These are phyloP conservation scores for Caretta caretta DNA, from an alignment of 2,113 vertebrate genomes.

Conservation along the genomic window DNA sequence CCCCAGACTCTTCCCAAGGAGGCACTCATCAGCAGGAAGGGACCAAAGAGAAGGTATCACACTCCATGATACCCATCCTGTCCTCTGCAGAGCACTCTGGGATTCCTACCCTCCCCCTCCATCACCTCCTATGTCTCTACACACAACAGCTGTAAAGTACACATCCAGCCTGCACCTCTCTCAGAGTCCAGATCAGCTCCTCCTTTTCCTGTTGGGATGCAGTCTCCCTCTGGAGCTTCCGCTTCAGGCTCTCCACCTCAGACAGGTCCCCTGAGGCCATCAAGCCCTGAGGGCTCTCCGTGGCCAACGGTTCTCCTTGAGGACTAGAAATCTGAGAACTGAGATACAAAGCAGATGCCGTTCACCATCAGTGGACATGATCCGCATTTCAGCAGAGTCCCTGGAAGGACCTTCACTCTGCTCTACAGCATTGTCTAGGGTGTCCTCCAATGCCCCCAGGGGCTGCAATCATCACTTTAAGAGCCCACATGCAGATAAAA, in stretches of 20 bases:
- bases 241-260: background rate
- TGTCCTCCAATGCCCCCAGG: background rate
- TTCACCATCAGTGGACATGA: background rate
- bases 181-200: background rate
- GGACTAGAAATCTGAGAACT: background rate
- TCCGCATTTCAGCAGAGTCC: background rate
- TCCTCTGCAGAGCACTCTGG: background rate
- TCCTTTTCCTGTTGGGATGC: constrained; percentile 3
- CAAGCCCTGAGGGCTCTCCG: background rate
- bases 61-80: background rate
- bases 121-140: background rate
- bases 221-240: constrained; percentile 6
- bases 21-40: background rate
- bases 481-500: background rate
- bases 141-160: background rate
- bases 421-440: background rate
- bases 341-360: background rate
- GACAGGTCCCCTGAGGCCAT: background rate
- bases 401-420: background rate
- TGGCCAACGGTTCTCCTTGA: background rate
- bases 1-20: background rate
- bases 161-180: background rate
- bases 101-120: background rate
- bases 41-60: background rate
- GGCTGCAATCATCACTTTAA: background rate